Evolutionary conservation across 2,113 vertebrate genomes (phyloP).

Genomic region (Sitta europaea): DNA sequence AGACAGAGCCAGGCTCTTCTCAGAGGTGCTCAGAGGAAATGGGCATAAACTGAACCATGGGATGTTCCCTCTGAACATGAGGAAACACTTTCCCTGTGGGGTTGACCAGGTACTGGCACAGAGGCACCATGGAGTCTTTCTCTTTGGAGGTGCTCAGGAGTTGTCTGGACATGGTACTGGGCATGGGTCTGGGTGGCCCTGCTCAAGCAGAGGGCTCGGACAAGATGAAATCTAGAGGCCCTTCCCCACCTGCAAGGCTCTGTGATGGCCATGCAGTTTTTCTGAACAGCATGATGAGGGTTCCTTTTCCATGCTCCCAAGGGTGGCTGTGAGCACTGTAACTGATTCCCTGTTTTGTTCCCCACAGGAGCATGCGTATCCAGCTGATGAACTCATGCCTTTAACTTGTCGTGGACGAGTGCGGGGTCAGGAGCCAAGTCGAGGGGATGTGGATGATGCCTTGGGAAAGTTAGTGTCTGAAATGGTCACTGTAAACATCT

Average conservation of each 20-base stretch:
- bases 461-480: slow-evolving; percentile 89
- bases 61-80: neutral
- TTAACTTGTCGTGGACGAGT: slow-evolving; percentile 94
- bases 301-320: neutral
- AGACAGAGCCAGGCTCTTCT: neutral
- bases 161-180: neutral
- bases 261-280: neutral
- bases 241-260: neutral
- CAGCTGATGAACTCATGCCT: slow-evolving; percentile 98
- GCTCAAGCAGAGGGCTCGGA: neutral
- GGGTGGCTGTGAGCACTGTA: neutral
- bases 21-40: neutral
- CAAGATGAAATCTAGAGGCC: neutral
- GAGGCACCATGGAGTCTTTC: neutral
- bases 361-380: slow-evolving; percentile 92
- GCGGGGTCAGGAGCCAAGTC: slow-evolving; percentile 93
- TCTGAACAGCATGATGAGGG: neutral
- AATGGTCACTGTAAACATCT: neutral
- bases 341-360: neutral
- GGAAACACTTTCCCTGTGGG: neutral
- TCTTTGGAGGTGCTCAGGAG: neutral
- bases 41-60: fast-evolving
- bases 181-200: neutral
- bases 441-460: slow-evolving; percentile 95
- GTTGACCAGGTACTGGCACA: neutral